Percentiles rank a stretch among this genome's conserved stretches.
Conservation (phyloP, 2,797 vertebrate genomes). For the Phalloptychus januarius region DNA sequence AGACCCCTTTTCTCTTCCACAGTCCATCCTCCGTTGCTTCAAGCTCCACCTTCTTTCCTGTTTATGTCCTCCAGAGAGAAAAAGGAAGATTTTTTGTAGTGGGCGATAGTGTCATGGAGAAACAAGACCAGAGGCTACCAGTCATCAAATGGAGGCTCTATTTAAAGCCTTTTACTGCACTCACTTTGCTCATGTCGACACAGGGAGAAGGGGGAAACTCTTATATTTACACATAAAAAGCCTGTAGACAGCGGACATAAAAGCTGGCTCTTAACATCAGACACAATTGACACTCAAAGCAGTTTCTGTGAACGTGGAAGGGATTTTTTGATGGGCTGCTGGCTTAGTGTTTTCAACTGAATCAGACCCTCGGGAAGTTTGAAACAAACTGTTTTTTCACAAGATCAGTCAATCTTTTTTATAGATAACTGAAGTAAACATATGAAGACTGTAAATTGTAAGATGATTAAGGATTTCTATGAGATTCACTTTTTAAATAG, state of each 20-base stretch:
- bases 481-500: not conserved
- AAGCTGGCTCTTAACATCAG: constrained; percentile 65
- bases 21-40: constrained; percentile 43
- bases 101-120: constrained; percentile 65
- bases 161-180: constrained; percentile 52
- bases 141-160: constrained; percentile 66
- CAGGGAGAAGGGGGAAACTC: constrained; percentile 55
- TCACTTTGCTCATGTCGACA: constrained; percentile 73
- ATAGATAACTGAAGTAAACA: constrained; percentile 16
- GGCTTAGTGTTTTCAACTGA: constrained; percentile 62
- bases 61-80: constrained; percentile 86
- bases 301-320: constrained; percentile 51
- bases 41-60: constrained; percentile 62
- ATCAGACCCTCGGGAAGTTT: constrained; percentile 49
- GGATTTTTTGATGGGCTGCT: constrained; percentile 61
- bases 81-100: constrained; percentile 83
- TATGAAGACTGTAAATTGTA: too few species aligned
- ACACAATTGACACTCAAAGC: constrained; percentile 68
- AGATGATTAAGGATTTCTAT: not conserved
- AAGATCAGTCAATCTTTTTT: constrained; percentile 29
- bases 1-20: constrained; percentile 72
- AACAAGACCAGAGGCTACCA: constrained; percentile 64
- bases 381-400: constrained; percentile 35
- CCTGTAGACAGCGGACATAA: constrained; percentile 60
- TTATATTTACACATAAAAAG: constrained; percentile 70